Percentiles rank a stretch among this genome's conserved stretches.
Conservation (phyloP, 2,888 invertebrate genomes). For the Nycteola revayana region DNA sequence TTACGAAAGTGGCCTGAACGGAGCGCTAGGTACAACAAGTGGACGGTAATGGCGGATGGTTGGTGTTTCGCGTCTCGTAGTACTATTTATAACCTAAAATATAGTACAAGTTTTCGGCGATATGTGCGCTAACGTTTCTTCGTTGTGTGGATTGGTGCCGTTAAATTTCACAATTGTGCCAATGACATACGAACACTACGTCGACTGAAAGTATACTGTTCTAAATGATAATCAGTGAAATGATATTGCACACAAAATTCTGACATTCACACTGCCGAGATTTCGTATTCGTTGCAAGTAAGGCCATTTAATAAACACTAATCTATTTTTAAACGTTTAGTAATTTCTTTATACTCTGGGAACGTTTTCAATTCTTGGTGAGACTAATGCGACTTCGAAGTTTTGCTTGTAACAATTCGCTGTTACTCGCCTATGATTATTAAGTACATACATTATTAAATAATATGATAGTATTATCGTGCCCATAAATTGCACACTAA, state of each 20-base stretch:
- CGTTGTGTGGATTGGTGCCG: conserved; percentile 77
- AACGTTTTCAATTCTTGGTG: conserved; percentile 74
- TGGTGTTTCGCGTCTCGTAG: conserved; percentile 80
- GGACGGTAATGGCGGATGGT: conserved; percentile 81
- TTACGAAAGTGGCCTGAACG: conserved; percentile 57
- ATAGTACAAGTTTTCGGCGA: conserved; percentile 82
- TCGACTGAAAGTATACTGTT: conserved; percentile 69
- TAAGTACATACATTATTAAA: conserved; percentile 46
- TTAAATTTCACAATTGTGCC: conserved; percentile 74
- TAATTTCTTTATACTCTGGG: conserved; percentile 80
- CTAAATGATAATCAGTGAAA: conserved; percentile 77
- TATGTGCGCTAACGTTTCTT: conserved; percentile 80
- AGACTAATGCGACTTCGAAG: conserved; percentile 72
- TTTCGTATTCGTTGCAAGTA: conserved; percentile 82
- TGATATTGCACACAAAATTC: conserved; percentile 81
- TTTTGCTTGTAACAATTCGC: conserved; percentile 71
- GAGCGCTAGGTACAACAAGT: conserved; percentile 68
- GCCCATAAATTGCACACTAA: conserved; percentile 75
- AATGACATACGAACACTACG: conserved; percentile 73
- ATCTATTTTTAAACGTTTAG: conserved; percentile 82
- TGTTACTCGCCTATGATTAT: conserved; percentile 59
- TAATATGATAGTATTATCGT: conserved; percentile 50
- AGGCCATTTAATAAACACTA: conserved; percentile 82
- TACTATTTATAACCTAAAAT: conserved; percentile 83
- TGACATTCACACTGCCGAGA: conserved; percentile 81